Conservation (phyloP, 2,113 vertebrate species). For the Caretta caretta region DNA sequence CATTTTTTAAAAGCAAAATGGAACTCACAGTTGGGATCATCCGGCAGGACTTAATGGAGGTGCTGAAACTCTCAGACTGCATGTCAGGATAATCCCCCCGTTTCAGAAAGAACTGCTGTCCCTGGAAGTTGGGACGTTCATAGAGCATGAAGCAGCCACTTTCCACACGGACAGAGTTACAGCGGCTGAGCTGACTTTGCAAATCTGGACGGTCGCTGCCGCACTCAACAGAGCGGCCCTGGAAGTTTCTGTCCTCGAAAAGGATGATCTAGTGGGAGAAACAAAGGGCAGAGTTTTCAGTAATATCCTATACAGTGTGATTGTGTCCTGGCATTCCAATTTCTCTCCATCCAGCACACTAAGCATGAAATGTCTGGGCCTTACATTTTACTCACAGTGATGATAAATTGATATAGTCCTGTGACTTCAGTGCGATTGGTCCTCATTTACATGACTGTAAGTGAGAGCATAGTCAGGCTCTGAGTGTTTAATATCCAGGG, state of each 20-base stretch:
- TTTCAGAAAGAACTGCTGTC: constrained; percentile 75
- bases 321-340: background rate
- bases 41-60: constrained; percentile 78
- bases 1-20: background rate
- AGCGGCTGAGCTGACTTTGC: constrained; percentile 72
- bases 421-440: background rate
- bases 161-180: constrained; percentile 77
- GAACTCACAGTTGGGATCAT: constrained; percentile 61
- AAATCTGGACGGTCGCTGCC: constrained; percentile 73
- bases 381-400: background rate
- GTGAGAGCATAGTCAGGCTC: background rate
- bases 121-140: constrained; percentile 69
- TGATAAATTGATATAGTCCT: background rate
- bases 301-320: background rate
- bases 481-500: background rate
- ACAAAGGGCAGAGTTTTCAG: background rate
- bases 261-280: constrained; percentile 60
- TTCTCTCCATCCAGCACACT: background rate
- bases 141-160: constrained; percentile 78
- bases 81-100: constrained; percentile 74
- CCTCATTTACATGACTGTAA: background rate
- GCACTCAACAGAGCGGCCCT: constrained; percentile 72
- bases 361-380: background rate
- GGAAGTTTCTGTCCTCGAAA: constrained; percentile 76
- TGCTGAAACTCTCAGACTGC: constrained; percentile 74